These are phyloP conservation scores for Nycteola revayana DNA, from an alignment of 2,888 invertebrate genomes.

Conservation along the genomic window DNA sequence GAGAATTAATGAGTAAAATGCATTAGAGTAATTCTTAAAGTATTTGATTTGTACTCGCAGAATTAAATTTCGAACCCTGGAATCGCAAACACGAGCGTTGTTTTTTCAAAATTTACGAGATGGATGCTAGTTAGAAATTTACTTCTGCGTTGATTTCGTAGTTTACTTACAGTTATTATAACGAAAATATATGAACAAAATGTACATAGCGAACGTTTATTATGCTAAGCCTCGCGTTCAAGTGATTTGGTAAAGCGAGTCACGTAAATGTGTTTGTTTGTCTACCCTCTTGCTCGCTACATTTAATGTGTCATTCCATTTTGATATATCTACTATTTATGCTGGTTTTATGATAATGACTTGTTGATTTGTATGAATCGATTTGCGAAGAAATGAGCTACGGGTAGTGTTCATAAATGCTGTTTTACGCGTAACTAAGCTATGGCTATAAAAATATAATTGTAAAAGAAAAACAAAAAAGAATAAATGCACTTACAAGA, in stretches of 20 bases:
- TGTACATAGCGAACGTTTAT: conserved; percentile 50
- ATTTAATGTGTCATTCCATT: conserved; percentile 53
- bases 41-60: conserved; percentile 35
- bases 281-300: conserved; percentile 55
- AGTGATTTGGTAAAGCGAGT: conserved; percentile 77
- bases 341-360: conserved; percentile 58
- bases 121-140: conserved; percentile 37
- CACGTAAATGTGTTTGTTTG: conserved; percentile 71
- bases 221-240: conserved; percentile 73
- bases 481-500: neutral
- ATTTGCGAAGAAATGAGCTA: conserved; percentile 60
- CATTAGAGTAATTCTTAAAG: conserved; percentile 73
- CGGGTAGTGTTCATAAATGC: conserved; percentile 12
- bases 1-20: conserved; percentile 81
- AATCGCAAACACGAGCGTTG: neutral
- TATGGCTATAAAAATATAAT: no score
- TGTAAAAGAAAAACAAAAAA: no score
- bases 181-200: conserved; percentile 59
- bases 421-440: no score
- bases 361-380: conserved; percentile 49
- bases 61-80: conserved; percentile 22
- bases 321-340: conserved; percentile 63
- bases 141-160: conserved; percentile 19
- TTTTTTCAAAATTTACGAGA: neutral
- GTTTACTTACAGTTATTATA: conserved; percentile 29